Conservation (phyloP, 1,140 invertebrate genomes). For the Oedothorax gibbosus region DNA sequence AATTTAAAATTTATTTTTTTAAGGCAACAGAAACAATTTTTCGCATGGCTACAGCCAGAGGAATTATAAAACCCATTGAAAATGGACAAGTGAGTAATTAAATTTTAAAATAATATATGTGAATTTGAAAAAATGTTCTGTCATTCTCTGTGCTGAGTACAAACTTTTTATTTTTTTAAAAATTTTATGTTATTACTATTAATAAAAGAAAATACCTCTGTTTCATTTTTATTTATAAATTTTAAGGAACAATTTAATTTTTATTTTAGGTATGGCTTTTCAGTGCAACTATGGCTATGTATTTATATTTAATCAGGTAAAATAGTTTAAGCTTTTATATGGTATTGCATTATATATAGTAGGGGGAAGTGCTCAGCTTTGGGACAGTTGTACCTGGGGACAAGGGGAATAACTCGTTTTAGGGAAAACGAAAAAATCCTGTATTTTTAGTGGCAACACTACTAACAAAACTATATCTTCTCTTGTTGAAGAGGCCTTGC, state of each 20-base stretch:
- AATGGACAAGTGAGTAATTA: slow-evolving; percentile 73
- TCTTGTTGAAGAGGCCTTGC: no score
- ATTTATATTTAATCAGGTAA: slow-evolving; percentile 50
- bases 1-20: slow-evolving; percentile 62
- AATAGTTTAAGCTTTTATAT: neutral
- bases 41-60: slow-evolving; percentile 76
- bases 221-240: neutral
- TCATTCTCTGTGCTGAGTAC: neutral
- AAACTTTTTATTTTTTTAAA: neutral
- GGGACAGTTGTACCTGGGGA: no score
- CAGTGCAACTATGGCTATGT: slow-evolving; percentile 44
- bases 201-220: neutral
- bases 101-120: neutral
- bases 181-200: neutral
- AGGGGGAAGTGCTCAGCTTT: no score
- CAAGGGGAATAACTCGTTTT: no score
- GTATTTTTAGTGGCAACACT: no score
- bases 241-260: neutral
- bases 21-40: slow-evolving; percentile 82
- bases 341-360: no score
- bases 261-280: slow-evolving; percentile 50
- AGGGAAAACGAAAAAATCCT: no score
- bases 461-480: no score
- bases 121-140: neutral
- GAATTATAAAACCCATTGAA: slow-evolving; percentile 74